Percentiles rank a stretch among this genome's conserved stretches.
Conservation (phyloP, 1,140 invertebrate species). For the Trichogramma pretiosum region DNA sequence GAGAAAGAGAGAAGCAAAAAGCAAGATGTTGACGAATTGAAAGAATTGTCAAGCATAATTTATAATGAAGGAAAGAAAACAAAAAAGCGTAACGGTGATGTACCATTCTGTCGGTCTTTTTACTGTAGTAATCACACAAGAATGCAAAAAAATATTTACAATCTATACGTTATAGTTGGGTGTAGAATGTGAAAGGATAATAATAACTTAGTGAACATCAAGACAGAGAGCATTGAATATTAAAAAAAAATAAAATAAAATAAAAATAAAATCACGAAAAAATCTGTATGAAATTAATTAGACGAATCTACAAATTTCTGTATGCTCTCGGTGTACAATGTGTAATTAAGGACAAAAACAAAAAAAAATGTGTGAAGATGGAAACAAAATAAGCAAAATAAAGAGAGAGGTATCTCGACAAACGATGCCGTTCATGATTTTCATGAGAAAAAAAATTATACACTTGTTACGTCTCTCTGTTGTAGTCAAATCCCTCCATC, state of each 20-base stretch:
- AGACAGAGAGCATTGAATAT: too few species aligned
- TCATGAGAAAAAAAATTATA: constrained; percentile 8
- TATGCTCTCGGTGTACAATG: constrained; percentile 17
- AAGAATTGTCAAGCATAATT: too few species aligned
- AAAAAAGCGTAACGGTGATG: constrained; percentile 34
- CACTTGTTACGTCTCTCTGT: too few species aligned
- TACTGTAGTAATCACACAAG: constrained; percentile 37
- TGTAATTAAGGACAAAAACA: too few species aligned
- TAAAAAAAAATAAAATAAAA: constrained; percentile 18
- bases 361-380: constrained; percentile 12
- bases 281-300: constrained; percentile 20
- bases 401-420: constrained; percentile 10
- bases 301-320: constrained; percentile 16
- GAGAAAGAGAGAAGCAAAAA: constrained; percentile 7
- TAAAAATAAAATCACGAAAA: constrained; percentile 15
- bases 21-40: too few species aligned
- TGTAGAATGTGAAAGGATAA: constrained; percentile 3
- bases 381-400: constrained; percentile 5
- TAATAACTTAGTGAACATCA: too few species aligned
- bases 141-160: constrained; percentile 40
- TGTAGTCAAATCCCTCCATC: too few species aligned
- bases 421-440: constrained; percentile 17
- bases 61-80: constrained; percentile 3
- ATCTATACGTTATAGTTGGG: constrained; percentile 35
- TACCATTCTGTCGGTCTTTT: constrained; percentile 45